Evolutionary conservation across 92 coral and sea anemone species (phyloP), one percentile per base, ranked within the genome.

Genomic region (Bergia sp.): DNA sequence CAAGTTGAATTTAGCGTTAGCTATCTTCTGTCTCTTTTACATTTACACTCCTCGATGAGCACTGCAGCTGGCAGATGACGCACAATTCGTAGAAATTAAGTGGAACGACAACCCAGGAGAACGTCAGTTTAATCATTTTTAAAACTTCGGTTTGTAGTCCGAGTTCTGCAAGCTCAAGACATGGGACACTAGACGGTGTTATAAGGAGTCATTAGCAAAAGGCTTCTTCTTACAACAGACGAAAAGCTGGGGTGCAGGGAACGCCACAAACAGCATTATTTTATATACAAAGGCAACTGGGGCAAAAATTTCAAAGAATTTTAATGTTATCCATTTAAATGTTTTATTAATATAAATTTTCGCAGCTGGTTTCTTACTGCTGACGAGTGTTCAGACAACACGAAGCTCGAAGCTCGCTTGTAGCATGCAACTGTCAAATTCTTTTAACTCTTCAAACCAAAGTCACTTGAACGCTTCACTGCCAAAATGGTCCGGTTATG

Each of bases 371-470:
- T 37, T 9, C 36, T 1, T 37, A 20, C 77, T 11, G 2, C 10
- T 73, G 42, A 36, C 39, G 42, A 37, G 20, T 29, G 29, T 29
- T 29, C 39, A 73, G 20, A 20, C 15, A 39, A 37, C n/a, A 55
- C 38, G 29, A 50, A 12, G 50, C 49, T 49, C 8, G 45, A 80
- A 37, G 72, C 12, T 57, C 72, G 29, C 73, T 4, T 38, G 18
- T 38, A 80, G 13, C 37, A 80, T 80, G 85, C 71, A 37, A 42
- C 45, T 41, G 72, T 18, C 49, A 57, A 55, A 57, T 36, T 37
- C 39, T 37, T 38, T 80, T 21, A 84, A 84, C 79, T 42, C 66
- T 44, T 84, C 87, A n/a, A 71, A 67, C 47, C 87, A 47, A 73
- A 43, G n/a, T 49, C 50, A 44, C 5, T 20, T 40, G 73, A 86